Evolutionary conservation across 2,888 invertebrate species (phyloP), one percentile per base, ranked within the genome.

Genomic region (Labia minor): DNA sequence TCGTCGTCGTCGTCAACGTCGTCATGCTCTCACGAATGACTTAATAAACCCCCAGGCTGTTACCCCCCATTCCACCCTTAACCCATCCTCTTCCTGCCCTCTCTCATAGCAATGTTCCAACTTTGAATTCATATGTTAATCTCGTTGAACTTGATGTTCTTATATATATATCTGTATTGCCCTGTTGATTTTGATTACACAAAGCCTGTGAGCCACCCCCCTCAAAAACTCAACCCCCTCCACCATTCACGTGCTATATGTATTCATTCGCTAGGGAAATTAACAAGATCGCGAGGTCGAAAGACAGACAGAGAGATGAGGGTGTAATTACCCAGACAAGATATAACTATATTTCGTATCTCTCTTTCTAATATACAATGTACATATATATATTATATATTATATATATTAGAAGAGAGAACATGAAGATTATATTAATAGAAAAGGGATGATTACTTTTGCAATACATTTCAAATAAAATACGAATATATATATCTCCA

Each of bases 71-170:
- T 6, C 26, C 26, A n/a, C n/a, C n/a, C n/a, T n/a, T n/a, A n/a
- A n/a, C 49, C 49, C 49, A 4, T 2, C 4, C 4, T 3, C 4
- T 26, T 8, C 3, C 26, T 8, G 4, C 8, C 26, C 26, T 6
- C 26, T 6, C 26, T 8, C 26, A 3, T 3, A 8, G 26, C 26
- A 26, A 26, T 26, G 26, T 26, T n/a, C 49, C 4, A 49, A 49
- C 49, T 49, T 49, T 49, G 49, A 49, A 49, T 49, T 49, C 49
- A 49, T 49, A 49, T 49, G 49, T 49, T 49, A 49, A 49, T 49
- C 49, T 49, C 49, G 49, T 49, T 49, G 49, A 49, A 49, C 49
- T 49, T 49, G 49, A 49, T 49, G 49, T 49, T 49, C 6, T n/a
- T 4, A 49, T 16, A 14, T 49, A 10, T 14, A 10, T 49, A 4